Base-by-base conservation (phyloP, 2,113 vertebrate genomes). In the Falcunculus frontatus region DNA sequence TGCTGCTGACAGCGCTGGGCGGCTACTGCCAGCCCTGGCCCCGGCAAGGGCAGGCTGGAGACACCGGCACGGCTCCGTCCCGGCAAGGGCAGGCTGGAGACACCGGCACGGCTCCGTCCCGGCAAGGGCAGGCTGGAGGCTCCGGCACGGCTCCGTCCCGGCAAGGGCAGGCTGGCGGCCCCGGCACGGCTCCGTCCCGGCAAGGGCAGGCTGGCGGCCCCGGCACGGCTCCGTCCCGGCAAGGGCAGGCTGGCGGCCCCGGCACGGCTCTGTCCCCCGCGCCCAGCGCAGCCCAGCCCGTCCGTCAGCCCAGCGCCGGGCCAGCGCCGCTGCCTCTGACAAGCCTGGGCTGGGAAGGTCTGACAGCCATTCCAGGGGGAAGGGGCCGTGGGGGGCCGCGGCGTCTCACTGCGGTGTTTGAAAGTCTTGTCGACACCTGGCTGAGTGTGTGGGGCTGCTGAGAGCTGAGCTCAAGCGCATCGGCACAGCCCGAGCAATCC, bases 111-210 rank as follows among this genome's bases (percentile, higher is more conserved):
- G 23, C n/a, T n/a, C n/a, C n/a, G n/a, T n/a, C 15, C 52, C 0
- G 0, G 42, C 62, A 4, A 44, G 57, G 77, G 20, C 57, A 64
- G 90, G 30, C 75, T 65, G 4, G 1, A 7, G 27, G 77, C 50
- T 30, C 35, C 16, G 1, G 55, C 53, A n/a, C 2, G 2, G 23
- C n/a, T n/a, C n/a, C n/a, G n/a, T n/a, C 15, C 52, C 0, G 0
- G 42, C 62, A 4, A 44, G 57, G 77, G 20, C 57, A 64, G 90
- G 30, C 75, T 65, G 4, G 1, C 7, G 27, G 77, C 50, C n/a
- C 35, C 16, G 1, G 55, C 53, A n/a, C 2, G 2, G 23, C n/a
- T n/a, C n/a, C n/a, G n/a, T n/a, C 15, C 52, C 0, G 0, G 42
- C 62, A 4, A 44, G 57, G 77, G 20, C 57, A 64, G 90, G 30